These are phyloP conservation scores for Rhynchomys soricoides DNA, from an alignment of 2,113 vertebrate species.

Conservation along the genomic window DNA sequence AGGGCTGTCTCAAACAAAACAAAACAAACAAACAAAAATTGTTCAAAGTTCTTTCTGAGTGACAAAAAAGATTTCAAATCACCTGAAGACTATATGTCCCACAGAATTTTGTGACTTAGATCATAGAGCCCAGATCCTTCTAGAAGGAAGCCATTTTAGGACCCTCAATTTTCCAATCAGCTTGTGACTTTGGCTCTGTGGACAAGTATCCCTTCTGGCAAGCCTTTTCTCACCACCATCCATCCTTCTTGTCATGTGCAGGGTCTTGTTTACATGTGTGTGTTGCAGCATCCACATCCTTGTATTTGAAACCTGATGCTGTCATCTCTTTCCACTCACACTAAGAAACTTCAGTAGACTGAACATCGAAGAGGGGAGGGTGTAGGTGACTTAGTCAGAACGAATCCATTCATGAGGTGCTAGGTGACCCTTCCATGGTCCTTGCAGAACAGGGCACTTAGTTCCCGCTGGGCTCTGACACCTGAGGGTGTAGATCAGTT, in stretches of 20 bases:
- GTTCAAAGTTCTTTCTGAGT: background rate
- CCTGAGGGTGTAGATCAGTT: background rate
- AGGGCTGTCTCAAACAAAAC: background rate
- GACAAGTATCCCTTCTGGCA: background rate
- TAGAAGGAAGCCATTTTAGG: conserved; percentile 19
- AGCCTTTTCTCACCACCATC: background rate
- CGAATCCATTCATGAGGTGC: background rate
- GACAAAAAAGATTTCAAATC: background rate
- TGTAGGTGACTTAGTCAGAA: background rate
- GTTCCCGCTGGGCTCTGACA: background rate
- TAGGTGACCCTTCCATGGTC: background rate
- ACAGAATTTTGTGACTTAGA: conserved; percentile 21
- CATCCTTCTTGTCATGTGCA: background rate
- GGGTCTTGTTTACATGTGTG: background rate
- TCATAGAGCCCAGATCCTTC: background rate
- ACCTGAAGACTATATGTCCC: background rate
- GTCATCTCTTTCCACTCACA: background rate
- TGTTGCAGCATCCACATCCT: background rate
- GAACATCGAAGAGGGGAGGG: background rate
- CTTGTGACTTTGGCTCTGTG: background rate
- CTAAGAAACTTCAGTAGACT: background rate
- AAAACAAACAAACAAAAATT: background rate
- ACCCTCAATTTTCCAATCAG: conserved; percentile 24
- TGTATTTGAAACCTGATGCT: background rate
- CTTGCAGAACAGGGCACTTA: background rate